Percentiles rank a stretch among this genome's conserved stretches.
Evolutionary conservation across 2,888 invertebrate genomes (phyloP).

Genomic region (Lampropteryx suffumata): DNA sequence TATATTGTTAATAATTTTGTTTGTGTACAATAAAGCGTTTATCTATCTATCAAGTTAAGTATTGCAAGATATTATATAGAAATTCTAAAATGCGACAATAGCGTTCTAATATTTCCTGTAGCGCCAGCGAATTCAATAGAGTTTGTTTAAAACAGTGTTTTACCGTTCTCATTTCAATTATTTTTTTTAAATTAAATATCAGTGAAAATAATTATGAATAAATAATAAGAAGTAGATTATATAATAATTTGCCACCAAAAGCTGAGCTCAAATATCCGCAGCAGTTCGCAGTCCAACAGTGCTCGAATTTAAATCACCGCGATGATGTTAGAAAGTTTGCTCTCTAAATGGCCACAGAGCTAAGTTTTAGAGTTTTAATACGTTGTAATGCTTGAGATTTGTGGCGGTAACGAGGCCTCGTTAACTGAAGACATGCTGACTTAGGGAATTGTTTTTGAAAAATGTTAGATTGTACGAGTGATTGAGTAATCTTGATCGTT

Average conservation of each 20-base stretch:
- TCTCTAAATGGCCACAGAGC: conserved; percentile 73
- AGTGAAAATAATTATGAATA: too few species aligned
- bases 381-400: conserved; percentile 78
- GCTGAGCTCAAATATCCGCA: neutral
- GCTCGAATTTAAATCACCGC: conserved; percentile 73
- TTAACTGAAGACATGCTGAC: conserved; percentile 68
- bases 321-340: conserved; percentile 76
- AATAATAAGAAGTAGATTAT: too few species aligned
- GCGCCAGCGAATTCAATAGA: too few species aligned
- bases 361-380: conserved; percentile 81
- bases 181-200: too few species aligned
- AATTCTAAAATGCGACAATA: too few species aligned
- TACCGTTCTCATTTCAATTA: too few species aligned
- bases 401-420: conserved; percentile 75
- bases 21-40: too few species aligned
- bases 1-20: too few species aligned
- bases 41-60: too few species aligned
- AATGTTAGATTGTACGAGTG: conserved; percentile 19
- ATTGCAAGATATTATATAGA: too few species aligned
- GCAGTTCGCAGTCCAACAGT: conserved; percentile 40
- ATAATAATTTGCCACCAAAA: neutral
- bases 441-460: conserved; percentile 59
- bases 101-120: too few species aligned
- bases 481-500: neutral
- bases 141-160: too few species aligned